phyloP scores from a whole-genome alignment of 1,140 invertebrate species.

The Thaumatotibia leucotreta region DNA sequence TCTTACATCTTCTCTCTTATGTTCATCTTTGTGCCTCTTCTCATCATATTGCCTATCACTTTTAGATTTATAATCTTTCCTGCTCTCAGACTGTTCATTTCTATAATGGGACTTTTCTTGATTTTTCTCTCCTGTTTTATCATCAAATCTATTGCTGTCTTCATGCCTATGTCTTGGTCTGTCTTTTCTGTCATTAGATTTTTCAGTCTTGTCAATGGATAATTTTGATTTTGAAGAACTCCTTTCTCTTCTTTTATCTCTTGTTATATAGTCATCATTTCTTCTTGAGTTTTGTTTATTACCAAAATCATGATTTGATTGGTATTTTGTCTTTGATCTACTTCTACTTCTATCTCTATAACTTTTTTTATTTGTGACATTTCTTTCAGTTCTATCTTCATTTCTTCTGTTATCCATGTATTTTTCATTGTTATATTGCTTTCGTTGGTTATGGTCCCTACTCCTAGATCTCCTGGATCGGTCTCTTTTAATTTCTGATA shows the following conservation, averaged over 20 bases:
- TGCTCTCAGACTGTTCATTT: not conserved
- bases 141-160: not conserved
- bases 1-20: not conserved
- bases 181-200: not conserved
- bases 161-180: not conserved
- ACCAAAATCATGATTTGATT: not conserved
- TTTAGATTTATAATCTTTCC: not conserved
- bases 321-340: slow-evolving; percentile 16
- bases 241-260: not conserved
- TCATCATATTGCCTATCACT: not conserved
- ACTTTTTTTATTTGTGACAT: slow-evolving; percentile 18
- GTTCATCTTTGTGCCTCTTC: not conserved
- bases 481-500: slow-evolving; percentile 19
- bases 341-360: slow-evolving; percentile 26
- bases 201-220: too few relatives aligned
- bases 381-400: slow-evolving; percentile 15
- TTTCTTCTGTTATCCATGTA: not conserved
- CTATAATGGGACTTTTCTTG: not conserved
- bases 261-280: not conserved
- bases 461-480: slow-evolving; percentile 21
- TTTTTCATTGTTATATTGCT: not conserved
- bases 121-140: not conserved
- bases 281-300: not conserved
- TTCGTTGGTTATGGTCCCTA: slow-evolving; percentile 1
- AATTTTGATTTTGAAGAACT: not conserved